Conservation (phyloP, 92 coral and sea anemone species). For the Blastomussa wellsi region DNA sequence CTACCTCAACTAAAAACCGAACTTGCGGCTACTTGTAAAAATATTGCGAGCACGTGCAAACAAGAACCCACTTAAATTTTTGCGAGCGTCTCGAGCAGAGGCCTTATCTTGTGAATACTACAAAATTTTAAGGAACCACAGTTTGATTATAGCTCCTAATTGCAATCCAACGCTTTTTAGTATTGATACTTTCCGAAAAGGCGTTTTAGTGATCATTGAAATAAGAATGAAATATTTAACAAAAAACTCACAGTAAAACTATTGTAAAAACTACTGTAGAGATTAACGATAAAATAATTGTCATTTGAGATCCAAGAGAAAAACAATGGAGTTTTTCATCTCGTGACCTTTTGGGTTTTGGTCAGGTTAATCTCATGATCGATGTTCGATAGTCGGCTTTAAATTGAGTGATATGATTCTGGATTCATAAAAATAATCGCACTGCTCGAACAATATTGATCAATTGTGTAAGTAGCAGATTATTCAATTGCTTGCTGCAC, state of each 20-base stretch:
- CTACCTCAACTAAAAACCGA: too few species aligned
- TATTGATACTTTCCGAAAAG: not conserved
- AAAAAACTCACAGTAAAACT: not conserved
- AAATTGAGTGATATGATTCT: not conserved
- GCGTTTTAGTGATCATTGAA: not conserved
- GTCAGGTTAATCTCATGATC: conserved; percentile 4
- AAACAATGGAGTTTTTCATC: not conserved
- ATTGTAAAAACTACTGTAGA: not conserved
- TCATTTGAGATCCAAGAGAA: not conserved
- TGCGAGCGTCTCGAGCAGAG: too few species aligned
- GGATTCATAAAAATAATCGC: conserved; percentile 18
- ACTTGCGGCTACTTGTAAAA: too few species aligned
- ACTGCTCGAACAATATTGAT: conserved; percentile 19
- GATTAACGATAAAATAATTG: not conserved
- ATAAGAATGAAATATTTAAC: not conserved
- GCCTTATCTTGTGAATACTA: too few species aligned
- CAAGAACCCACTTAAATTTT: too few species aligned
- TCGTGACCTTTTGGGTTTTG: conserved; percentile 14
- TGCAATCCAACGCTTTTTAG: not conserved
- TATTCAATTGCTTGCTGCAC: conserved; percentile 15
- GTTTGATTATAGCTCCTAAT: not conserved
- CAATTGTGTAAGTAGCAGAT: not conserved
- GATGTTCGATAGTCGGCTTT: conserved; percentile 1
- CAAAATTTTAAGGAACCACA: too few species aligned
- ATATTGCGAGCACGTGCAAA: too few species aligned